Base-by-base conservation (phyloP, 2,888 invertebrate genomes). In the Agriopis marginaria region DNA sequence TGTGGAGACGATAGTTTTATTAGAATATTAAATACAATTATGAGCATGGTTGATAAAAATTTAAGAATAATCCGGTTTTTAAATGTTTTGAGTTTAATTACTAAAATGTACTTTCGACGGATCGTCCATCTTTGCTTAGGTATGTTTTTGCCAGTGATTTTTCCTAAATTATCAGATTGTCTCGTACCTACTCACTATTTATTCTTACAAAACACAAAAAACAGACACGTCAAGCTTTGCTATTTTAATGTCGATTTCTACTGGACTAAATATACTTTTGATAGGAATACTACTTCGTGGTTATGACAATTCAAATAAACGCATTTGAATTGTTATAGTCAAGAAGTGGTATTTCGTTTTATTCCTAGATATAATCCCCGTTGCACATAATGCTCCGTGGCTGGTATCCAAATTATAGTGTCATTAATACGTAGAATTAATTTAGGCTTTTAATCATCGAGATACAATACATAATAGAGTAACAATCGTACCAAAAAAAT, bases 1-100 rank as follows among this genome's bases (percentile, higher is more conserved):
- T 66, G 39, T 47, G 39, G 39, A 51, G 23, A 45, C 23, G 45
- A 58, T 58, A 58, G 45, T 47, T 45, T 32, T 23, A 47, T 45
- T 10, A 32, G 32, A 32, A 40, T 0, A 4, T 53, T 17, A 42
- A 17, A n/a, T 44, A 44, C 56, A 56, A 56, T 42, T 6, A 23
- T 49, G 61, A 55, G 42, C 45, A 14, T 49, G 11, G n/a, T n/a
- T 45, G 65, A 65, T 65, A 32, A 56, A 56, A 50, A 23, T 53
- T 40, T 1, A 9, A 54, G 9, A 55, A 40, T 3, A 40, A 14
- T 4, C 40, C 9, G 40, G 40, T 14, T 40, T 32, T n/a, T 10
- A 8, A 40, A 55, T 40, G 0, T 55, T 14, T 7, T 9, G 9
- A 17, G 14, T 9, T 14, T 3, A 49, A 14, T 7, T 8, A 14